Evolutionary conservation across 37 sponge, comb jelly and placozoan genomes (phyloP).

Genomic region (Corticium candelabrum): DNA sequence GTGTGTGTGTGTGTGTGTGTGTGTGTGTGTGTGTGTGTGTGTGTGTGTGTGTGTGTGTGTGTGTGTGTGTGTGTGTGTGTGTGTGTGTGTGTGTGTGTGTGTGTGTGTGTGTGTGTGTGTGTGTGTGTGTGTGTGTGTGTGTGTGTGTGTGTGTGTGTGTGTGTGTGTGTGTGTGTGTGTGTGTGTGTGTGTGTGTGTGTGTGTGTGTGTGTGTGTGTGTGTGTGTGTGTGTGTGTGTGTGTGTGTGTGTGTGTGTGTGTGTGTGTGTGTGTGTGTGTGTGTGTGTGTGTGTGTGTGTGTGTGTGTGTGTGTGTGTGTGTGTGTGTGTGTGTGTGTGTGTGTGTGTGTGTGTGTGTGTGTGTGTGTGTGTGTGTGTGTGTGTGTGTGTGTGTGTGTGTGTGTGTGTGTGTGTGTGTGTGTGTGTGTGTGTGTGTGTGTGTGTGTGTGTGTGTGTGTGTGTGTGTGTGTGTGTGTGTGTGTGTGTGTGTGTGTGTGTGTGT

Average conservation of each 20-base stretch:
- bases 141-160: no score
- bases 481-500: conserved; percentile 12
- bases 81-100: no score
- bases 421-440: conserved; percentile 41
- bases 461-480: conserved; percentile 32
- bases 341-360: conserved; percentile 17
- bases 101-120: no score
- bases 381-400: conserved; percentile 20
- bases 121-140: no score
- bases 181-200: conserved; percentile 1
- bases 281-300: conserved; percentile 20
- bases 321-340: conserved; percentile 18
- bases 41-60: no score
- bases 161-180: background rate
- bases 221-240: conserved; percentile 17
- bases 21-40: no score
- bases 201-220: conserved; percentile 6
- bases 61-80: no score
- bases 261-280: conserved; percentile 20
- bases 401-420: conserved; percentile 26
- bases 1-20: no score
- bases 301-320: conserved; percentile 20
- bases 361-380: conserved; percentile 20
- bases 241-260: conserved; percentile 20
- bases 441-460: conserved; percentile 27